Evolutionary conservation across 2,113 vertebrate species (phyloP).

Genomic region (Hippolais icterina): DNA sequence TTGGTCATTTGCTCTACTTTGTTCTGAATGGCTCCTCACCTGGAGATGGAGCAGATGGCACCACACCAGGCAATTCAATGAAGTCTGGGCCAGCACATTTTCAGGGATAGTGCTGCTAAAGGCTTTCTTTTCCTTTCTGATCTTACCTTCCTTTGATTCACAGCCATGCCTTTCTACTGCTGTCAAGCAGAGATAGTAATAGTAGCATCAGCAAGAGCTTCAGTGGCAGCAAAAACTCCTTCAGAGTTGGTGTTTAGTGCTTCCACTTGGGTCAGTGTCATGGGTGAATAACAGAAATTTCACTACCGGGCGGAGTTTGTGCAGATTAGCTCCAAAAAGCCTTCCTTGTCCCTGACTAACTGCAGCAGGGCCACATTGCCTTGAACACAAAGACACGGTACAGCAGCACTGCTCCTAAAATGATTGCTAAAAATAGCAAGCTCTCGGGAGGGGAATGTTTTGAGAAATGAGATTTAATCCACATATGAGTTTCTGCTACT

Average conservation of each 20-base stretch:
- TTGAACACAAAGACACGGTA: not conserved
- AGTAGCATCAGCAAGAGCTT: not conserved
- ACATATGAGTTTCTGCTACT: not conserved
- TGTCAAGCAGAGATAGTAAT: not conserved
- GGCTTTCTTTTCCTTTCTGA: not conserved
- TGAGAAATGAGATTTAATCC: not conserved
- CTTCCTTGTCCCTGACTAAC: not conserved
- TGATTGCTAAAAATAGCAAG: not conserved
- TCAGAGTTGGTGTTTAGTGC: not conserved
- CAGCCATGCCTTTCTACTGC: not conserved
- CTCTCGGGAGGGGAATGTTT: not conserved
- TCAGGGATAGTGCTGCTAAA: not conserved
- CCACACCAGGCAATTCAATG: not conserved
- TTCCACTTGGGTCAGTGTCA: not conserved
- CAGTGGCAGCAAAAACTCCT: not conserved
- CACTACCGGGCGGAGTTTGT: not conserved
- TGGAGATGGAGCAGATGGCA: not conserved
- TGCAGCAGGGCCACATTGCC: rapidly evolving
- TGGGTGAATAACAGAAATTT: not conserved
- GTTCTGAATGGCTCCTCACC: not conserved
- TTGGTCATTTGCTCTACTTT: not conserved
- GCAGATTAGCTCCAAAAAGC: not conserved
- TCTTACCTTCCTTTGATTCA: not conserved
- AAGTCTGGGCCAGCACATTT: not conserved
- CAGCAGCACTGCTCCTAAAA: not conserved